Base-by-base conservation (phyloP, 2,888 invertebrate genomes). In the Apamea epomidion region DNA sequence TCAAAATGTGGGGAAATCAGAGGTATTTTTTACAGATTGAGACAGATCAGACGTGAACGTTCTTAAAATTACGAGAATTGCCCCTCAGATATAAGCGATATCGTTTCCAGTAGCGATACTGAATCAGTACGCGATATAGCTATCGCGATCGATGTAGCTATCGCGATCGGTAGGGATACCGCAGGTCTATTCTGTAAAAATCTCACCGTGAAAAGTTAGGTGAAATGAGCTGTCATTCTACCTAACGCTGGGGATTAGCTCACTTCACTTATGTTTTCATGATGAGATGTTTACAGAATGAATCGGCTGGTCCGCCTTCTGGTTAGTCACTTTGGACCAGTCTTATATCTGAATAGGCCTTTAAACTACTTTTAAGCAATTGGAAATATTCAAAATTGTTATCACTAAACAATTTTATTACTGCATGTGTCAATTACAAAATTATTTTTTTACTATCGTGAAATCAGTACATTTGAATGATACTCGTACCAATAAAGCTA, bases 401-500 rank as follows among this genome's bases (percentile, higher is more conserved):
- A n/a, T 45, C 21, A 69, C 8, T 68, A 14, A 65, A 58, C 71
- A 64, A 58, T 48, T 65, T 67, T 48, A 18, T 48, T 58, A 60
- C 42, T 78, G 78, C 32, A 32, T 65, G 77, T 54, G n/a, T 48
- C 14, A n/a, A n/a, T 8, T 12, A 58, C 54, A 58, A 58, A n/a
- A 32, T 4, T 10, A 21, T n/a, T 51, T 29, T 62, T 64, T 18
- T 21, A 8, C 12, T 12, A 21, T 68, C 51, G 45, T 54, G 21
- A 54, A 25, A 54, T 62, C 10, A 65, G 72, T 32, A 45, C 25
- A 68, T 58, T 67, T 62, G 12, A 60, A 68, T 83, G 8, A 45
- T 54, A 68, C 32, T 32, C 32, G 32, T 32, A 32, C 14, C 32
- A 70, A 74, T 45, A 74, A 83, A 75, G n/a, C 71, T 67, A 67